Evolutionary conservation across 2,888 invertebrate species (phyloP).

Genomic region (Desoria tigrina): DNA sequence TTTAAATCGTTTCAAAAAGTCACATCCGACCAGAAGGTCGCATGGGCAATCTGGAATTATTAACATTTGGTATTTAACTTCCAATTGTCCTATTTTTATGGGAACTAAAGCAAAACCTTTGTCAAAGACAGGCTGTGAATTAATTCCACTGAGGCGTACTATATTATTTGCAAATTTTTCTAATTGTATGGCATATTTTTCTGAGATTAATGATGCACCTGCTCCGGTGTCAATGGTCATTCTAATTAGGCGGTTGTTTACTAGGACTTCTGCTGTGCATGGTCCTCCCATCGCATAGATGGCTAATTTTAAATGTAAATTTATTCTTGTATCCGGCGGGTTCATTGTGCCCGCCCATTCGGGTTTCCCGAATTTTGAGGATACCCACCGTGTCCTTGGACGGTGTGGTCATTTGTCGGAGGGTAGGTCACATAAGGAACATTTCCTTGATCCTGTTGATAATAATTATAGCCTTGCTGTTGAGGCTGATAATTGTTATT

Average conservation of each 20-base stretch:
- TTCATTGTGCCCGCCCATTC: neutral
- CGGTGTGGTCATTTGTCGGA: neutral
- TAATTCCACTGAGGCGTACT: slow-evolving; percentile 3
- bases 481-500: too few relatives aligned
- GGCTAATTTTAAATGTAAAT: too few relatives aligned
- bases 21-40: slow-evolving; percentile 6
- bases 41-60: neutral
- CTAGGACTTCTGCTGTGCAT: neutral
- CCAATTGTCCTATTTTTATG: neutral
- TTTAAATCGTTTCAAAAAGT: too few relatives aligned
- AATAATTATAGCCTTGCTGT: too few relatives aligned
- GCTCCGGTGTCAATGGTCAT: slow-evolving; percentile 12
- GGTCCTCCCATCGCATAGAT: slow-evolving; percentile 13
- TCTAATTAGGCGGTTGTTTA: neutral
- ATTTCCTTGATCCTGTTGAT: neutral
- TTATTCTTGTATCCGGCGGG: too few relatives aligned
- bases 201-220: neutral
- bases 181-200: neutral
- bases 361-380: neutral
- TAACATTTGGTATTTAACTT: slow-evolving; percentile 1
- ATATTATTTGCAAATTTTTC: neutral
- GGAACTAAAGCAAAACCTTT: slow-evolving; percentile 16
- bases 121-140: neutral
- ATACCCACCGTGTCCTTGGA: neutral
- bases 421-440: too few relatives aligned